These are phyloP conservation scores for Lasioglossum pauxillum DNA, from an alignment of 2,888 invertebrate species.

Conservation along the genomic window DNA sequence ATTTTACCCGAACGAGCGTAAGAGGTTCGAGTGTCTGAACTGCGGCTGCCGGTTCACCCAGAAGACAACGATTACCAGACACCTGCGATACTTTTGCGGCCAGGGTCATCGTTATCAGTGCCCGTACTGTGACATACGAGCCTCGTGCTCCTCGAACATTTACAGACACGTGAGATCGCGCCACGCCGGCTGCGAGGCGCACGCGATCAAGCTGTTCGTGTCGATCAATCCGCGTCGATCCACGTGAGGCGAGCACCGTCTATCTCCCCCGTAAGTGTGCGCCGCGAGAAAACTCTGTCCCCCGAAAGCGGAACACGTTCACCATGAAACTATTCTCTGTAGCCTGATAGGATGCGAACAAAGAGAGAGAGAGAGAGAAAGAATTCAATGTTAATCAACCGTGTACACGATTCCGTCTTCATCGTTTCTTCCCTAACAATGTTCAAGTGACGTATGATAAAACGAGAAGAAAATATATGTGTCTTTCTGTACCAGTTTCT, in stretches of 20 bases:
- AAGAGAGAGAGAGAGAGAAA: not conserved
- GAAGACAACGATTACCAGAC: slow-evolving; percentile 80
- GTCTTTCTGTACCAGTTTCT: slow-evolving; percentile 42
- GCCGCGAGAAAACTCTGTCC: not conserved
- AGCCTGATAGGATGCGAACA: not conserved
- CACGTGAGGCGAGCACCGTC: slow-evolving; percentile 7
- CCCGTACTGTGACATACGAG: slow-evolving; percentile 78
- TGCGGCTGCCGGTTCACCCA: slow-evolving; percentile 79
- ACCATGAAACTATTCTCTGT: not conserved
- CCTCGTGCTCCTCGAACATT: slow-evolving; percentile 79
- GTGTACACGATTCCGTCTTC: slow-evolving; percentile 19
- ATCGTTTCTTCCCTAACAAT: not conserved
- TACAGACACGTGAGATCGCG: slow-evolving; percentile 78
- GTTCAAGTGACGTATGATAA: slow-evolving; percentile 34
- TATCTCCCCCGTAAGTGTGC: not conserved
- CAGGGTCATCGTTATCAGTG: slow-evolving; percentile 80
- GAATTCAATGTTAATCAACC: not conserved
- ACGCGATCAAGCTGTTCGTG: slow-evolving; percentile 75
- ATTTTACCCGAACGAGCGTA: slow-evolving; percentile 71
- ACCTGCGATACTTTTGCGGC: slow-evolving; percentile 82
- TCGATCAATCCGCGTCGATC: slow-evolving; percentile 42
- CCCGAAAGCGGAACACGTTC: not conserved
- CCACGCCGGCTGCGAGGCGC: slow-evolving; percentile 72
- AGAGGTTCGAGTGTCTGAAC: slow-evolving; percentile 78
- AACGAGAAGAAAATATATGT: slow-evolving; percentile 38